Conservation (phyloP, 2,797 vertebrate genomes). For the Poecilia gillii region DNA sequence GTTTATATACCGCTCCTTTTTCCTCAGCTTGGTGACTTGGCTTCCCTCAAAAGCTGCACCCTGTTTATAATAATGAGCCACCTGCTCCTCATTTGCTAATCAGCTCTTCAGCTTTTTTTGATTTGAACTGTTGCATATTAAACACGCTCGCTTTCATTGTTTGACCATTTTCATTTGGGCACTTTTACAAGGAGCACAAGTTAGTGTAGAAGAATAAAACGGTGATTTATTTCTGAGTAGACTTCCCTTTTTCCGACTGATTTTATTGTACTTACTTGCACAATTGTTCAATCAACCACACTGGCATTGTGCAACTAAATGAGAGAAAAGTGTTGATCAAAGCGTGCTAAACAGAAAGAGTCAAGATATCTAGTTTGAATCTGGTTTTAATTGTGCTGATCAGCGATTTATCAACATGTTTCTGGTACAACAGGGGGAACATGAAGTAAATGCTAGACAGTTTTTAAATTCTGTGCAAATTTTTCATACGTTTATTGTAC, state of each 20-base stretch:
- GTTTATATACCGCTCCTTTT: neutral
- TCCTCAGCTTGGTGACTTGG: neutral
- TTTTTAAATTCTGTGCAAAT: no score
- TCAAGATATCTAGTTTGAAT: neutral
- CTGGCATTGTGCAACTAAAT: neutral
- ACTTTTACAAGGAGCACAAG: neutral
- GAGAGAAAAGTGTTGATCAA: neutral
- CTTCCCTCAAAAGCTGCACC: neutral
- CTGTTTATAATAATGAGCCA: neutral
- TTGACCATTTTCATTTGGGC: neutral
- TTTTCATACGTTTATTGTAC: neutral
- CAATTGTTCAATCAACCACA: neutral
- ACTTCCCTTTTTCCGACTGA: neutral
- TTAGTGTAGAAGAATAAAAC: neutral
- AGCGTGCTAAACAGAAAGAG: neutral
- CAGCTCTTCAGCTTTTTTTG: neutral
- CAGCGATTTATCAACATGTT: neutral
- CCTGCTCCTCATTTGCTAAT: neutral
- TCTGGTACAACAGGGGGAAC: neutral
- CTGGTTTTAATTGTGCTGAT: neutral
- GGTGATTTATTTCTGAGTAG: neutral
- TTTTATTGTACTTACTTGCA: neutral
- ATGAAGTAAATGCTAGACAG: neutral
- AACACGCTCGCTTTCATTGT: neutral
- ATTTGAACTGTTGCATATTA: neutral